Evolutionary conservation across 2,888 invertebrate species (phyloP), one percentile per base, ranked within the genome.

Genomic region (Maniola hyperantus): DNA sequence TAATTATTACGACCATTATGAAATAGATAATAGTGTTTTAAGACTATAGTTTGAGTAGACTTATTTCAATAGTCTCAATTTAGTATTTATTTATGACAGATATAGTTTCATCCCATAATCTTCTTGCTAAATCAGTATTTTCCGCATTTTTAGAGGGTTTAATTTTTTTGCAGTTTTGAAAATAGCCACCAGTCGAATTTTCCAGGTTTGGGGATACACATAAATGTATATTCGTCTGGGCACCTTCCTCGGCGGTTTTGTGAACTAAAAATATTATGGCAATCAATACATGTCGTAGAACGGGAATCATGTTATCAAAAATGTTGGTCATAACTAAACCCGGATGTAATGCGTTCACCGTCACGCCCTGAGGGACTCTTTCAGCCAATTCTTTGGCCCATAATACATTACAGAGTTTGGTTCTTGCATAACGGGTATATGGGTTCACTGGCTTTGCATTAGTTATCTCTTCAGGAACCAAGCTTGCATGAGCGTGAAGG

Each of bases 291-390:
- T 93, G 94, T 1, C 94, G 81, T 0, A 44, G 0, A 1, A 65
- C 5, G 0, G 70, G 53, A 0, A 94, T 94, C 13, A 93, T 84
- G 74, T 93, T 95, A 48, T 95, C 92, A 94, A 95, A 96, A 61
- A 97, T 96, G 33, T 95, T 95, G 0, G 96, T 96, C 79, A 95
- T 95, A 42, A 97, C 95, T 82, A 96, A 88, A 8, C 98, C 98
- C 0, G 97, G 98, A 86, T 97, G 97, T 59, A 97, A 83, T 71
- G 95, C 95, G 79, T 97, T 97, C 0, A 94, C 96, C 0, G 96
- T 96, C 0, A 97, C 95, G 4, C 94, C 95, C 11, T 76, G 74
- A 2, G 88, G 84, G 2, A 92, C 70, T 34, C 81, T 77, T 46
- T 83, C 86, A 0, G 85, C 83, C 15, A 93, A 77, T 6, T 90